These are phyloP conservation scores for Ricordea florida DNA, from an alignment of 92 coral and sea anemone species.

Conservation along the genomic window DNA sequence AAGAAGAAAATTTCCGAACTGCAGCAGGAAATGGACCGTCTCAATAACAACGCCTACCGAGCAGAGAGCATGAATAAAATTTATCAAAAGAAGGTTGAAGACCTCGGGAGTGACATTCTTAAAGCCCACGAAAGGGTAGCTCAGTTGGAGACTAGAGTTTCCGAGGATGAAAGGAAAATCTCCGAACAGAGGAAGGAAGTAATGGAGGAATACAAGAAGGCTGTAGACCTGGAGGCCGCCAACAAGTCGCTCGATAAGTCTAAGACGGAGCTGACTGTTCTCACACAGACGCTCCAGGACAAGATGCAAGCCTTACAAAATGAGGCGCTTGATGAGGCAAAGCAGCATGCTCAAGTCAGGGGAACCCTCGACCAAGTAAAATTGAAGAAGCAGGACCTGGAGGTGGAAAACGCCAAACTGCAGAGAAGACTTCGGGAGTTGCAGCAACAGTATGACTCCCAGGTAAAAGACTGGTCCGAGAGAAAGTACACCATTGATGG, in stretches of 20 bases:
- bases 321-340: constrained; percentile 94
- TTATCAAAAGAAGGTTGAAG: constrained; percentile 86
- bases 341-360: constrained; percentile 92
- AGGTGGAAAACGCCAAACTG: constrained; percentile 86
- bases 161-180: constrained; percentile 81
- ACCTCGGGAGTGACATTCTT: constrained; percentile 82
- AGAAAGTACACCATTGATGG: constrained; percentile 92
- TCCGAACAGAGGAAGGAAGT: constrained; percentile 88
- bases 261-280: constrained; percentile 87
- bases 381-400: constrained; percentile 84
- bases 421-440: constrained; percentile 94
- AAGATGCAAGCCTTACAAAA: constrained; percentile 86
- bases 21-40: constrained; percentile 73
- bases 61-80: constrained; percentile 86
- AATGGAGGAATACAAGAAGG: constrained; percentile 88
- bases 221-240: constrained; percentile 95
- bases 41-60: constrained; percentile 84
- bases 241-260: constrained; percentile 76
- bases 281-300: constrained; percentile 83
- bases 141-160: constrained; percentile 80
- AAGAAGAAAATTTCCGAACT: constrained; percentile 74
- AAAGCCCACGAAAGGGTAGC: constrained; percentile 94
- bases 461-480: constrained; percentile 87
- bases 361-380: constrained; percentile 89
- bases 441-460: constrained; percentile 86